Evolutionary conservation across 2,113 vertebrate genomes (phyloP), one percentile per base, ranked within the genome.

Genomic region (Mormoops blainvillei): DNA sequence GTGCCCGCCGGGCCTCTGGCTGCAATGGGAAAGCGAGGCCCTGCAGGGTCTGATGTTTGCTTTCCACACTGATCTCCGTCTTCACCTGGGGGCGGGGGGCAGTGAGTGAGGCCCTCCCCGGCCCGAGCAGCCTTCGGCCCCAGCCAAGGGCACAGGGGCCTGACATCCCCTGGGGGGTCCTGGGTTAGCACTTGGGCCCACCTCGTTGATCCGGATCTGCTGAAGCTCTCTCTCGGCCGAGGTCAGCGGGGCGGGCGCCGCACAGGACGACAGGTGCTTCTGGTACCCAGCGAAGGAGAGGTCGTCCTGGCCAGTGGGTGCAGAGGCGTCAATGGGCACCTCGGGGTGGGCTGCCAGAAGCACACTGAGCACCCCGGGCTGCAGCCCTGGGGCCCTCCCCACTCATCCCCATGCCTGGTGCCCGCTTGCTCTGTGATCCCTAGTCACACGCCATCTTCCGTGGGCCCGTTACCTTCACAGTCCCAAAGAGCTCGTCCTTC

Each of bases 401-500:
- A 10, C 58, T 31, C 38, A 58, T 6, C 36, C n/a, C 22, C 0
- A 16, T 70, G 36, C 36, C 76, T n/a, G 71, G 54, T 43, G 48
- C 31, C 71, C 43, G 63, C 38, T 24, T 63, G 36, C 52, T 36
- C 71, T 11, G 58, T 16, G 61, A 73, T 26, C 41, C 41, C 16
- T 26, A 43, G 18, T 43, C 68, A 10, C 15, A n/a, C 10, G 24
- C 19, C 13, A 11, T 22, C 36, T 52, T 33, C 65, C 16, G 58
- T 18, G 76, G 22, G 45, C 31, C 65, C 1, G 0, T 2, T 97
- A 99, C 99, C 99, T 99, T 99, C n/a, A 99, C 98, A 0, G 99
- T 99, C 82, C 99, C 99, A 50, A 99, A 99, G 94, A 99, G 98
- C 97, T 99, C 99, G 0, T 99, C 99, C 98, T 99, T 99, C 90